Evolutionary conservation across 2,113 vertebrate genomes (phyloP).

Genomic region (Pedionomus torquatus): DNA sequence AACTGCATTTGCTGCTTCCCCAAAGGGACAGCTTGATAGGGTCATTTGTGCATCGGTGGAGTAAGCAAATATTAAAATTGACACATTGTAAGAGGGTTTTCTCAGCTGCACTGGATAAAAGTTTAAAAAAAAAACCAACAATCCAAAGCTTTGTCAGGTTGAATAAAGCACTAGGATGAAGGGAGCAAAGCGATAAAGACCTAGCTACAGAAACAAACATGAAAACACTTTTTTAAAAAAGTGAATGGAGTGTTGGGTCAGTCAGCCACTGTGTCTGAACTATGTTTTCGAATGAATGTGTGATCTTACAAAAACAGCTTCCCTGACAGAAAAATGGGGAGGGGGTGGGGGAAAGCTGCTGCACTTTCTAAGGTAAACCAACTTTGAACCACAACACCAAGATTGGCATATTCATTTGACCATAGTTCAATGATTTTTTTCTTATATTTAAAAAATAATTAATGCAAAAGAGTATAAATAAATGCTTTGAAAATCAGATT

Average conservation of each 20-base stretch:
- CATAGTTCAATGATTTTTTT: not conserved
- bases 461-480: not conserved
- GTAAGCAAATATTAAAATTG: slow-evolving; percentile 59
- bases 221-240: not conserved
- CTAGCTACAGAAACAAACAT: slow-evolving; percentile 2
- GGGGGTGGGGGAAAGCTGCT: not conserved
- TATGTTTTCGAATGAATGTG: not conserved
- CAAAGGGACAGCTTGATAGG: not conserved
- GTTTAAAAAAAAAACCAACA: not conserved
- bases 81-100: slow-evolving; percentile 33
- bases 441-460: not conserved
- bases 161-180: slow-evolving; percentile 51
- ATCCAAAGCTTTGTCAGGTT: slow-evolving; percentile 4
- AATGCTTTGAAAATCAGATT: not conserved
- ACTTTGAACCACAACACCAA: not conserved
- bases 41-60: not conserved
- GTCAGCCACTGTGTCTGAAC: not conserved
- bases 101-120: slow-evolving; percentile 20
- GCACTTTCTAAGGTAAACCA: not conserved
- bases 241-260: not conserved
- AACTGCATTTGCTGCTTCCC: not conserved
- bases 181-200: slow-evolving; percentile 25
- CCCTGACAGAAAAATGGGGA: not conserved
- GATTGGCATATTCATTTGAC: not conserved
- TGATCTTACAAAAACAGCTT: not conserved